phyloP scores from a whole-genome alignment of 2,113 vertebrate genomes.

The Macrotis lagotis region DNA sequence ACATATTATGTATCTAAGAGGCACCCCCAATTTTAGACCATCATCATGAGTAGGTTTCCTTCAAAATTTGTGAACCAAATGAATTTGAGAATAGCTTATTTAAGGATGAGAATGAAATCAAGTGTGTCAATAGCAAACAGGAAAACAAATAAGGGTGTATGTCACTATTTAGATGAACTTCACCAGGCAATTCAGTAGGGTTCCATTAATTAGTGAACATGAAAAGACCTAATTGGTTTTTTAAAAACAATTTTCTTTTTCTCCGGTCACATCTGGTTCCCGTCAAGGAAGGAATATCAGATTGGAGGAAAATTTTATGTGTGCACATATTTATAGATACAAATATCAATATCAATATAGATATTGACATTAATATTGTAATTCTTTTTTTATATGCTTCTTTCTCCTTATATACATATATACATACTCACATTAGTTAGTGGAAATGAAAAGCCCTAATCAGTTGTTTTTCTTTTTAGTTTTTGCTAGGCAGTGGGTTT shows the following conservation, averaged over 20 bases:
- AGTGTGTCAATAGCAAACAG: slow-evolving; percentile 23
- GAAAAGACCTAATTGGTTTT: not conserved
- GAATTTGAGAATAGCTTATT: slow-evolving; percentile 26
- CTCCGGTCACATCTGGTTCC: slow-evolving; percentile 18
- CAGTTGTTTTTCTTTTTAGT: too few species aligned
- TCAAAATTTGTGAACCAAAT: not conserved
- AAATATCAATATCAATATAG: too few species aligned
- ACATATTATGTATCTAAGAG: slow-evolving; percentile 45
- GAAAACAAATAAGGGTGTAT: not conserved
- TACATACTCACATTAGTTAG: not conserved
- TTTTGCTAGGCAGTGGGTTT: too few species aligned
- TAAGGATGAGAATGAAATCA: slow-evolving; percentile 52
- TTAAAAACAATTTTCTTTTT: not conserved
- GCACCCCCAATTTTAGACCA: slow-evolving; percentile 17
- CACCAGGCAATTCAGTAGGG: not conserved
- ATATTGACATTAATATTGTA: too few species aligned
- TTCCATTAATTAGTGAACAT: not conserved
- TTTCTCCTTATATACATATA: too few species aligned
- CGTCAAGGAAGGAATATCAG: not conserved
- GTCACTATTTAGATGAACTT: slow-evolving; percentile 12
- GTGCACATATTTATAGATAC: too few species aligned
- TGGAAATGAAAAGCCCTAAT: not conserved
- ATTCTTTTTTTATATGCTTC: too few species aligned
- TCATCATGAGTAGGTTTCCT: slow-evolving; percentile 36
- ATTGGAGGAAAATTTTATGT: too few species aligned